Evolutionary conservation across 2,113 vertebrate species (phyloP).

Genomic region (Mohoua ochrocephala): DNA sequence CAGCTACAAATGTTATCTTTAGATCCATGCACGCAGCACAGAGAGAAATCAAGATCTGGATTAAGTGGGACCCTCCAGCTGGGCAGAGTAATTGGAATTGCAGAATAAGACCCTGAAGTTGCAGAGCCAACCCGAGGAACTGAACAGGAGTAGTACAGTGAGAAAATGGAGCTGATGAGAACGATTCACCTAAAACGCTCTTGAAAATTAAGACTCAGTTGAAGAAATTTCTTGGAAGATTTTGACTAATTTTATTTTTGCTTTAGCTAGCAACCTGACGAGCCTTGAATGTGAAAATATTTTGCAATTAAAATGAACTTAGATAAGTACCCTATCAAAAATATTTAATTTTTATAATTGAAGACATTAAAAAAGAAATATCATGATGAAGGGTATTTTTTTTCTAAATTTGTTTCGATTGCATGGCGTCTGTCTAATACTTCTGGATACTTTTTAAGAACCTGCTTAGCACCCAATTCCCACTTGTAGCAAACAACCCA

Average conservation of each 20-base stretch:
- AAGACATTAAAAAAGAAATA: neutral
- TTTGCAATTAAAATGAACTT: neutral
- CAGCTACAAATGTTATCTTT: neutral
- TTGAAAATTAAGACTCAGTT: neutral
- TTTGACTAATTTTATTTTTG: neutral
- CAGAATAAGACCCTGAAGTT: neutral
- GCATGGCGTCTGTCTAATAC: slow-evolving; percentile 8
- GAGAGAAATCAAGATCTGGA: neutral
- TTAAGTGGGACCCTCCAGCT: neutral
- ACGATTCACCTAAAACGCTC: neutral
- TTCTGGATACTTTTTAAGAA: slow-evolving; percentile 55
- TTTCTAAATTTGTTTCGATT: neutral
- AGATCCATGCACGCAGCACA: neutral
- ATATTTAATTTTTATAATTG: neutral
- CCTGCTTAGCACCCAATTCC: slow-evolving; percentile 67
- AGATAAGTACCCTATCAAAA: neutral
- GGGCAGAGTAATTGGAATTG: neutral
- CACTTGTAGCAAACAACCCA: slow-evolving; percentile 65
- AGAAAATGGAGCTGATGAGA: neutral
- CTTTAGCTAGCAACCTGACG: neutral
- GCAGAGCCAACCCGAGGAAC: neutral
- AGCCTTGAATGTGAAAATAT: neutral
- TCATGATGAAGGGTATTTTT: neutral
- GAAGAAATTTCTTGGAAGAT: neutral
- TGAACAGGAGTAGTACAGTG: neutral